Evolutionary conservation across 2,113 vertebrate genomes (phyloP).

Genomic region (Maccullochella peelii): DNA sequence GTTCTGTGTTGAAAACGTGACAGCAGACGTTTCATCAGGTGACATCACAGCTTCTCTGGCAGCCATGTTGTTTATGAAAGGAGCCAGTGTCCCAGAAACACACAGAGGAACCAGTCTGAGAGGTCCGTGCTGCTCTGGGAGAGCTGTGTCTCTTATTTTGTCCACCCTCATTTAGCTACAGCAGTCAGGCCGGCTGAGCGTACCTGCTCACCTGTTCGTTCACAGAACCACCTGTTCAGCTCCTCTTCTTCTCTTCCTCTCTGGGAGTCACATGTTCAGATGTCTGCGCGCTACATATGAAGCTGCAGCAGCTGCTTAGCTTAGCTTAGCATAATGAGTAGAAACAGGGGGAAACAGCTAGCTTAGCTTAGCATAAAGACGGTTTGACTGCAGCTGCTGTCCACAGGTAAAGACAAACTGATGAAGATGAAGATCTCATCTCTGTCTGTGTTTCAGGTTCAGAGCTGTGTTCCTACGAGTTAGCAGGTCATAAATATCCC

Average conservation of each 20-base stretch:
- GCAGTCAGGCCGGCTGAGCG: too few relatives aligned
- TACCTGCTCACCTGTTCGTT: too few relatives aligned
- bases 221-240: too few relatives aligned
- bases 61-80: slow-evolving; percentile 35
- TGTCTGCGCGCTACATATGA: too few relatives aligned
- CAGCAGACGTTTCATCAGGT: slow-evolving; percentile 15
- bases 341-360: too few relatives aligned
- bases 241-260: too few relatives aligned
- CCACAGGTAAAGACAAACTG: too few relatives aligned
- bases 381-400: too few relatives aligned
- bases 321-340: too few relatives aligned
- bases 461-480: slow-evolving; percentile 90
- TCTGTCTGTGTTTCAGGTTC: slow-evolving; percentile 85
- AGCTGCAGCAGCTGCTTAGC: too few relatives aligned
- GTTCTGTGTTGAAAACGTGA: slow-evolving; percentile 34
- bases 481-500: slow-evolving; percentile 90
- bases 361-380: too few relatives aligned
- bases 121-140: background rate
- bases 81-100: slow-evolving; percentile 28
- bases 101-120: background rate
- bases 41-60: slow-evolving; percentile 33
- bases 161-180: background rate
- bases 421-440: background rate
- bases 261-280: too few relatives aligned
- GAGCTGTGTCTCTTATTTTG: background rate